A percentile compares a stretch with the other conserved stretches of the same genome.
These are phyloP conservation scores for Corbicula japonica DNA, from an alignment of 2,888 invertebrate species.

Conservation along the genomic window DNA sequence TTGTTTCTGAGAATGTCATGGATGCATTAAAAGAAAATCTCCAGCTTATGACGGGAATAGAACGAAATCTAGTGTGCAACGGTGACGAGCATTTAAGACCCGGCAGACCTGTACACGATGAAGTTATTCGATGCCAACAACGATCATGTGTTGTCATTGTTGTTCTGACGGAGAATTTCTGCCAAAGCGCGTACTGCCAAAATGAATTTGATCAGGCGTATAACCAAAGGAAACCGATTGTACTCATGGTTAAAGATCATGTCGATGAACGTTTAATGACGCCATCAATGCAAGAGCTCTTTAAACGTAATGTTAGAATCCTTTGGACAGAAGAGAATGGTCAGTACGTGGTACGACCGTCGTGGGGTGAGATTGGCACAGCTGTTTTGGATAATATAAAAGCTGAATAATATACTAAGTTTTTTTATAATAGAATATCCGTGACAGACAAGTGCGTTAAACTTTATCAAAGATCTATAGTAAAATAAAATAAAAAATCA, in stretches of 20 bases:
- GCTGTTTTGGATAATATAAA: conserved; percentile 4
- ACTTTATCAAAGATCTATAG: too few relatives aligned
- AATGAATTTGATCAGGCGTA: conserved; percentile 17
- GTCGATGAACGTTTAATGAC: conserved; percentile 8
- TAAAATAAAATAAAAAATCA: too few relatives aligned
- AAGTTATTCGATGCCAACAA: conserved; percentile 3
- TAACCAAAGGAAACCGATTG: conserved; percentile 4
- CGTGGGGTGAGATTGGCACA: conserved; percentile 11
- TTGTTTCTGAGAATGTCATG: background rate
- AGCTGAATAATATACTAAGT: too few relatives aligned
- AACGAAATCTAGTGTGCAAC: background rate
- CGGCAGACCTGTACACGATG: conserved; percentile 3
- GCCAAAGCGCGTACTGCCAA: background rate
- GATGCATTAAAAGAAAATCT: conserved; percentile 5
- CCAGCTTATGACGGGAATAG: conserved; percentile 2
- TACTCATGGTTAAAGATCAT: conserved; percentile 12
- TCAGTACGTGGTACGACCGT: conserved; percentile 1
- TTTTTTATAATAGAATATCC: too few relatives aligned
- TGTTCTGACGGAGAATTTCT: conserved; percentile 7
- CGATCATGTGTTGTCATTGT: background rate
- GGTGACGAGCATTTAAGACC: conserved; percentile 7
- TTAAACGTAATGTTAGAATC: background rate
- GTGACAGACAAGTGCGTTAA: too few relatives aligned
- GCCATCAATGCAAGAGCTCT: conserved; percentile 8
- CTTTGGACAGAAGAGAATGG: conserved; percentile 11